A percentile compares a stretch with the other conserved stretches of the same genome.
Conservation (phyloP, 2,113 vertebrate genomes). For the Gracilinanus agilis region DNA sequence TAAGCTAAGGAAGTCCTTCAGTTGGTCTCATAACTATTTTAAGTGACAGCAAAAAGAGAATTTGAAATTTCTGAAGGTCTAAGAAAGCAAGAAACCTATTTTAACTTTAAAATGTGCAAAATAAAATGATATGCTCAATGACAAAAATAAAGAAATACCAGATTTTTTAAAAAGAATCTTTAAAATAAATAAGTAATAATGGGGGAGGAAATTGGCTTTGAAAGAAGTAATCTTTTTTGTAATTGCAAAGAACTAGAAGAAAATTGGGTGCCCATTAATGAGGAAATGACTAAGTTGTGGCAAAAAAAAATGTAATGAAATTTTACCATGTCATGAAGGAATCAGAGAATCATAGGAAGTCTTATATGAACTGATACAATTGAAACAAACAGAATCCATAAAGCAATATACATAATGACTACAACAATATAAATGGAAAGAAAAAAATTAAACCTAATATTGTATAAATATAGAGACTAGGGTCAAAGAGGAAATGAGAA, state of each 20-base stretch:
- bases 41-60: too few relatives aligned
- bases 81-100: too few relatives aligned
- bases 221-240: background rate
- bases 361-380: too few relatives aligned
- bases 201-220: too few relatives aligned
- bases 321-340: background rate
- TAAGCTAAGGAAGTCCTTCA: too few relatives aligned
- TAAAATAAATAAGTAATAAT: too few relatives aligned
- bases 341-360: background rate
- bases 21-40: too few relatives aligned
- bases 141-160: background rate
- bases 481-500: background rate
- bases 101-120: too few relatives aligned
- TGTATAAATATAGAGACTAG: background rate
- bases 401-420: background rate
- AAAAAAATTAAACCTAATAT: background rate
- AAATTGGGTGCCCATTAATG: background rate
- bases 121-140: too few relatives aligned
- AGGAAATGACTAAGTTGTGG: background rate
- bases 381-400: background rate
- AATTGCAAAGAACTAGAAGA: background rate
- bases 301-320: background rate
- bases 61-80: too few relatives aligned
- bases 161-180: background rate
- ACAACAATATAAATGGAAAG: background rate